Evolutionary conservation across 2,113 vertebrate species (phyloP), one percentile per base, ranked within the genome.

Genomic region (Psittacara wagleri): DNA sequence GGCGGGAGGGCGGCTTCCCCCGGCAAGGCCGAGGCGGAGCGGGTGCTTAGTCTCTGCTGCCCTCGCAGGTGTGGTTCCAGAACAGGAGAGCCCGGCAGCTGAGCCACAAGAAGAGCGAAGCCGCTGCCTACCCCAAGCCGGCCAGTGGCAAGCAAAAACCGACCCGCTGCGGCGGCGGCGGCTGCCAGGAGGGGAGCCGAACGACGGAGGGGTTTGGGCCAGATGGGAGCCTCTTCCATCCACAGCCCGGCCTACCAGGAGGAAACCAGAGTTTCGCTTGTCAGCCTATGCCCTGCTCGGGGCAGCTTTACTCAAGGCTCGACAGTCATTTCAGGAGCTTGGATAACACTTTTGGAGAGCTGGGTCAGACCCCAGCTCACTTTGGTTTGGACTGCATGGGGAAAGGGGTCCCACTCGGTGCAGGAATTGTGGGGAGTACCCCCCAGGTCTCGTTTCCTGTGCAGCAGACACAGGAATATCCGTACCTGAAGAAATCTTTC

Each of bases 1-100:
- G 61, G 57, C 17, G 27, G 64, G 23, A 22, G 41, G 44, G 83
- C 3, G 24, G 44, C 48, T 57, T 14, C 9, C 23, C 75, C 8
- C 9, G 27, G 52, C 25, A 18, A n/a, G 62, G 57, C 48, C 28
- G 55, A 10, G 46, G 57, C 6, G 23, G 22, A 19, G 2, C 6
- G 11, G 44, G 43, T 18, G 20, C 90, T 95, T 7, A 91, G 4
- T 28, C 10, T 91, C 39, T 31, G 89, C 27, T 35, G 13, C 13
- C 61, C 51, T 33, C 83, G 24, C 84, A 97, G 97, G 97, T 97
- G 12, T 97, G 97, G 97, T 97, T 97, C 48, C 97, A 97, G 85
- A 97, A 97, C 66, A 93, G 94, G 61, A 95, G 97, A 75, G 97
- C 96, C 8, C 95, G 97, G 66, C 91, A 97, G 62, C 95, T 95